Percentiles rank a stretch among this genome's conserved stretches.
phyloP scores from a whole-genome alignment of 2,888 invertebrate species.

The Hypselothyrea guttata region DNA sequence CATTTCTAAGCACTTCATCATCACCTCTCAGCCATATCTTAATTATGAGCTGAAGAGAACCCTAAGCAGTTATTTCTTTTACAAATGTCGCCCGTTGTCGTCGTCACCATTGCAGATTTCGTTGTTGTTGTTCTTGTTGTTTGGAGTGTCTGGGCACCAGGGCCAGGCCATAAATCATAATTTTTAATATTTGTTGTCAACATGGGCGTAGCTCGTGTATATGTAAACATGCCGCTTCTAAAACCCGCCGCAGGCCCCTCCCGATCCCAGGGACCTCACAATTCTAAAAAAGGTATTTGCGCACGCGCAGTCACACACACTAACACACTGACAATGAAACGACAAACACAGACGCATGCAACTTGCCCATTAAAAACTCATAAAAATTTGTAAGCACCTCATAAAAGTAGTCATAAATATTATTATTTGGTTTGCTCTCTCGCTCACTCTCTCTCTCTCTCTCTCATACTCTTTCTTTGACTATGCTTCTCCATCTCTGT shows the following conservation, averaged over 20 bases:
- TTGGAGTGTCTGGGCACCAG: slow-evolving; percentile 9
- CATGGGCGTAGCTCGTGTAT: slow-evolving; percentile 76
- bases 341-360: slow-evolving; percentile 49
- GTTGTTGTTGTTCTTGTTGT: slow-evolving; percentile 17
- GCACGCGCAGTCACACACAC: slow-evolving; percentile 74
- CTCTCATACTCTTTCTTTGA: too few relatives aligned
- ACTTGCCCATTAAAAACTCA: slow-evolving; percentile 82
- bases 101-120: slow-evolving; percentile 60
- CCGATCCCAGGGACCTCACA: slow-evolving; percentile 32
- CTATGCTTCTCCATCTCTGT: slow-evolving; percentile 6
- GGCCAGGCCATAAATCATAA: slow-evolving; percentile 76
- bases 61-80: slow-evolving; percentile 33
- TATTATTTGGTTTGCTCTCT: slow-evolving; percentile 66
- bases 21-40: slow-evolving; percentile 52
- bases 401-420: slow-evolving; percentile 83
- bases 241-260: slow-evolving; percentile 36
- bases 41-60: slow-evolving; percentile 62
- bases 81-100: slow-evolving; percentile 29
- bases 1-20: slow-evolving; percentile 44
- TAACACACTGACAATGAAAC: slow-evolving; percentile 34
- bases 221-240: slow-evolving; percentile 57
- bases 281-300: slow-evolving; percentile 72
- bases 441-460: slow-evolving; percentile 19
- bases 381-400: slow-evolving; percentile 83
- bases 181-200: slow-evolving; percentile 78